Conservation (phyloP, 2,113 vertebrate species). For the Poeciliopsis prolifica region DNA sequence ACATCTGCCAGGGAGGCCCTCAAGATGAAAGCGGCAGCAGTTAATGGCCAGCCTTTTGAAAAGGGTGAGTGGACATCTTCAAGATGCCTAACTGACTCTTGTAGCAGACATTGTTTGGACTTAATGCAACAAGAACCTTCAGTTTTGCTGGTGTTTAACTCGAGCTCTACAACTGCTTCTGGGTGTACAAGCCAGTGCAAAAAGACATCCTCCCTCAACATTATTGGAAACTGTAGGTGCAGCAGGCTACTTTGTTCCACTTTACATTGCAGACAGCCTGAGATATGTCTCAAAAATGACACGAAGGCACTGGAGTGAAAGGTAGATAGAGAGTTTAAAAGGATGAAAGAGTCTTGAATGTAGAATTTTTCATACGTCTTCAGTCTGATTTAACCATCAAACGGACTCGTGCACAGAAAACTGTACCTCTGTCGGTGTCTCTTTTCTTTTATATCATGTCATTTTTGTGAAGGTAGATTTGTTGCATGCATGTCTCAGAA, state of each 20-base stretch:
- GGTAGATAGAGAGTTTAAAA: conserved; percentile 63
- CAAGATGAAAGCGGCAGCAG: conserved; percentile 98
- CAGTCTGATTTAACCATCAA: conserved; percentile 71
- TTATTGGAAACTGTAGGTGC: conserved; percentile 34
- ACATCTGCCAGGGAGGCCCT: conserved; percentile 99
- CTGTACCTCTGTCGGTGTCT: conserved; percentile 48
- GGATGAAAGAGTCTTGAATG: conserved; percentile 72
- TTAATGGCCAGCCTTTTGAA: conserved; percentile 96
- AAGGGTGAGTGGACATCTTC: conserved; percentile 91
- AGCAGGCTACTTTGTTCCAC: conserved; percentile 23
- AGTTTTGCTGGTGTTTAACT: conserved; percentile 37
- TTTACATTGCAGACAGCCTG: conserved; percentile 51
- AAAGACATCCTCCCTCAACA: conserved; percentile 21
- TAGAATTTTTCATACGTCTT: conserved; percentile 67
- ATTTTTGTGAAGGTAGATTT: conserved; percentile 64
- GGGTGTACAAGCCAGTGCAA: not conserved
- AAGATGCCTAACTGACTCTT: conserved; percentile 64
- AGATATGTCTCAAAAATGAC: conserved; percentile 58
- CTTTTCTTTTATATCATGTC: conserved; percentile 76
- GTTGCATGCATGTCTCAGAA: conserved; percentile 54
- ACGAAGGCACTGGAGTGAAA: conserved; percentile 59
- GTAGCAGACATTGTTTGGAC: conserved; percentile 49
- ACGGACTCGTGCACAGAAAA: conserved; percentile 67
- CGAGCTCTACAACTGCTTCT: conserved; percentile 3
- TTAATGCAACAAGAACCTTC: conserved; percentile 23